Evolutionary conservation across 2,113 vertebrate species (phyloP).

Genomic region (Apteryx owenii): DNA sequence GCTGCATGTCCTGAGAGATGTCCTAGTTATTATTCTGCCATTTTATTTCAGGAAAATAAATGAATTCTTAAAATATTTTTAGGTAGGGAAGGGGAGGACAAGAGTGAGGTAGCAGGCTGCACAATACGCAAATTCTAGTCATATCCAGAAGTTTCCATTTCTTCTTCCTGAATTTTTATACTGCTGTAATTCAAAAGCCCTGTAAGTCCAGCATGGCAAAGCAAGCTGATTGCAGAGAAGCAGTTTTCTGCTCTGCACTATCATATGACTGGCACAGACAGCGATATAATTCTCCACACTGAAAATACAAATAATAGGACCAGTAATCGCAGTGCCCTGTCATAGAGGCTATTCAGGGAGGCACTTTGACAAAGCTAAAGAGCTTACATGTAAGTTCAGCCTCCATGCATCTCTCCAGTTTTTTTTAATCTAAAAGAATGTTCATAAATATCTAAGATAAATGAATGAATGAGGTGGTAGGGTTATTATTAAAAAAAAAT

Average conservation of each 20-base stretch:
- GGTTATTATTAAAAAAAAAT: background rate
- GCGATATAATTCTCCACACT: background rate
- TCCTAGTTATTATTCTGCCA: background rate
- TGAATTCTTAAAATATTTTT: background rate
- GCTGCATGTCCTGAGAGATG: background rate
- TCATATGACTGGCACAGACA: background rate
- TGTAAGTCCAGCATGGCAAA: background rate
- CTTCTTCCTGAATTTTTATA: background rate
- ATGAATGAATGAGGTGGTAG: background rate
- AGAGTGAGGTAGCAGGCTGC: background rate
- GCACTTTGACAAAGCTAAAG: background rate
- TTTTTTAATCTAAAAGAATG: background rate
- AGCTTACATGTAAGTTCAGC: background rate
- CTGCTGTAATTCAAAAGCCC: background rate
- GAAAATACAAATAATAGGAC: background rate
- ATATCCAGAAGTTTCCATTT: background rate
- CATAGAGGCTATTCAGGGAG: background rate
- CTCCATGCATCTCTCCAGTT: rapidly evolving
- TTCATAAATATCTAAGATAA: background rate
- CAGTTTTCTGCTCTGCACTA: background rate
- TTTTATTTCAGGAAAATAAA: background rate
- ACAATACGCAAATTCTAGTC: background rate
- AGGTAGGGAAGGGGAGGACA: background rate
- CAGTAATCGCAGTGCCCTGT: background rate
- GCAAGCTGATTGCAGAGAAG: background rate